Evolutionary conservation across 1,140 invertebrate genomes (phyloP).

Genomic region (Copidosoma floridanum): DNA sequence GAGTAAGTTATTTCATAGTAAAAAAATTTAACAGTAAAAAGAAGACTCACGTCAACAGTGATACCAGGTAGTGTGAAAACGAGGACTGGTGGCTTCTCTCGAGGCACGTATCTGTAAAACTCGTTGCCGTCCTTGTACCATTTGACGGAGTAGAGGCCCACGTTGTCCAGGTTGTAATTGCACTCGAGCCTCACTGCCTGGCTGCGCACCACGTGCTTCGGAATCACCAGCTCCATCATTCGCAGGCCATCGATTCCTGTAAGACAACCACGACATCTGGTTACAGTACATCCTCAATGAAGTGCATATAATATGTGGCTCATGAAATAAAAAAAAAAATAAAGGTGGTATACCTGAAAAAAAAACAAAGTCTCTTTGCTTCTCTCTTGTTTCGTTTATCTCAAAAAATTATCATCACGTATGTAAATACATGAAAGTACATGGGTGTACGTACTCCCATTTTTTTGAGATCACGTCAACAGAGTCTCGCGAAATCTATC

Average conservation of each 20-base stretch:
- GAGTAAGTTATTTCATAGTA: no score
- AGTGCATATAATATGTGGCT: no score
- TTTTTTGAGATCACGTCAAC: slow-evolving; percentile 26
- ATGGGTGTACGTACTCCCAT: no score
- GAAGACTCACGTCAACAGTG: slow-evolving; percentile 66
- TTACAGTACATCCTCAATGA: no score
- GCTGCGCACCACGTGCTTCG: slow-evolving; percentile 66
- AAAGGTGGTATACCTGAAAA: no score
- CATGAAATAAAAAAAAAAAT: no score
- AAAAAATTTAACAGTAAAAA: no score
- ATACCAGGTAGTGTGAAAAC: slow-evolving; percentile 65
- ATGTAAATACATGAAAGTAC: background rate
- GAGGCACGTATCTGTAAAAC: slow-evolving; percentile 76
- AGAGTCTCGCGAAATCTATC: slow-evolving; percentile 24
- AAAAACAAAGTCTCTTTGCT: background rate
- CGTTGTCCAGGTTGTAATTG: slow-evolving; percentile 65
- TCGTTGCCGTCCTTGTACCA: slow-evolving; percentile 78
- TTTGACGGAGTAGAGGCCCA: slow-evolving; percentile 74
- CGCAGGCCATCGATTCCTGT: slow-evolving; percentile 51
- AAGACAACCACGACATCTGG: slow-evolving; percentile 5
- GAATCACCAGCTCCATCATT: slow-evolving; percentile 65
- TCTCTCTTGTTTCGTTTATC: background rate
- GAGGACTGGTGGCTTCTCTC: slow-evolving; percentile 64
- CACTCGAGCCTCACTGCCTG: slow-evolving; percentile 63
- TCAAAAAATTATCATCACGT: background rate